These are phyloP conservation scores for Callimorpha dominula DNA, from an alignment of 2,888 invertebrate species.

Conservation along the genomic window DNA sequence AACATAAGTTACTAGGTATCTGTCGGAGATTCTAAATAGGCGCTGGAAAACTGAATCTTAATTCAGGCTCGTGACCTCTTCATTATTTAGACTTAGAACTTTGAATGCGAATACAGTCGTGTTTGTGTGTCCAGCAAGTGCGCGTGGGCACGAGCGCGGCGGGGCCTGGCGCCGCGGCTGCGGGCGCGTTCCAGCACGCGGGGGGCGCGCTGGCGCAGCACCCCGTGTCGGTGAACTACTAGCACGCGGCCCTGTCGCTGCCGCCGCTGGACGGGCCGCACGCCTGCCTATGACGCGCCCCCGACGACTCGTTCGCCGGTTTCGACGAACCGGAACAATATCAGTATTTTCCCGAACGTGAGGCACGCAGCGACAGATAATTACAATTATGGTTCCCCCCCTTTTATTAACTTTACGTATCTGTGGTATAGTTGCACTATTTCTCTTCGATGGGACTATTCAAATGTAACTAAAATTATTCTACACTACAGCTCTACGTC, in stretches of 20 bases:
- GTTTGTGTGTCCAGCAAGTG: background rate
- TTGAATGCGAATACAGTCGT: too few species aligned
- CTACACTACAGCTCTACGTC: background rate
- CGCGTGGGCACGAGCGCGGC: constrained; percentile 2
- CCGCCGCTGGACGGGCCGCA: constrained; percentile 35
- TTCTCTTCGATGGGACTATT: background rate
- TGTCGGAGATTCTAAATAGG: too few species aligned
- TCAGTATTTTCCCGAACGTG: background rate
- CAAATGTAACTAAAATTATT: background rate
- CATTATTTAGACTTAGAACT: too few species aligned
- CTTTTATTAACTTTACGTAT: background rate
- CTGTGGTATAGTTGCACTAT: background rate
- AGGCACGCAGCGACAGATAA: constrained; percentile 13
- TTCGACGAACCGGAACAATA: background rate
- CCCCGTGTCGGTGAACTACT: constrained; percentile 83
- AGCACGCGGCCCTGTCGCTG: constrained; percentile 56
- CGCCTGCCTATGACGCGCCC: constrained; percentile 30
- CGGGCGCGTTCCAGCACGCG: constrained; percentile 57
- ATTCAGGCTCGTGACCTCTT: too few species aligned
- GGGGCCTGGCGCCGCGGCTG: constrained; percentile 24
- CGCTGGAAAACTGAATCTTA: too few species aligned
- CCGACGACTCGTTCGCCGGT: background rate
- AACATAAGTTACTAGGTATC: too few species aligned
- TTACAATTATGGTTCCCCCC: background rate
- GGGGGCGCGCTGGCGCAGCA: constrained; percentile 72